Evolutionary conservation across 2,113 vertebrate genomes (phyloP).

Genomic region (Grammomys surdaster): DNA sequence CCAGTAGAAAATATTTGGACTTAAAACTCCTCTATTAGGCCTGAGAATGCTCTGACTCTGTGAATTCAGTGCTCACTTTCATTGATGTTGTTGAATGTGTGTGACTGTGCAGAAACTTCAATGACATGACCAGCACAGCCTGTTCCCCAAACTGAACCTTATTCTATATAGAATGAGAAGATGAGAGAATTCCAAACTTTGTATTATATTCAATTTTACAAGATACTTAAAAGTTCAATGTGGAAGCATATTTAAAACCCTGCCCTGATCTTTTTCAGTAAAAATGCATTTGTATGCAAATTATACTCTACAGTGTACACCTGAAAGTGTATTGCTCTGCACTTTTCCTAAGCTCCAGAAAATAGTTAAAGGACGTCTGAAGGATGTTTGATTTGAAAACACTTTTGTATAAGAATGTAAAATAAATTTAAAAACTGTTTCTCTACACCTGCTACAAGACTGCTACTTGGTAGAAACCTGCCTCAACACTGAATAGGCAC

Average conservation of each 20-base stretch:
- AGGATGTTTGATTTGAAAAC: slow-evolving; percentile 82
- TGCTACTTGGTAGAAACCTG: slow-evolving; percentile 51
- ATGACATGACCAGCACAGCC: neutral
- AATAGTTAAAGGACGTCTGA: slow-evolving; percentile 81
- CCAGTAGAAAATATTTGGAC: slow-evolving; percentile 25
- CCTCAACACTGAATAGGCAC: slow-evolving; percentile 34
- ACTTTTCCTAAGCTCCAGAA: slow-evolving; percentile 78
- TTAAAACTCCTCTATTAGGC: slow-evolving; percentile 56
- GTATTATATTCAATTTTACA: slow-evolving; percentile 71
- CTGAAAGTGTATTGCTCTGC: slow-evolving; percentile 81
- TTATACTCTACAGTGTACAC: slow-evolving; percentile 78
- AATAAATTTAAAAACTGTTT: slow-evolving; percentile 79
- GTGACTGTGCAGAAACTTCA: neutral
- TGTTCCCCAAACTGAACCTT: neutral
- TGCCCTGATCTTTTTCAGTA: slow-evolving; percentile 80
- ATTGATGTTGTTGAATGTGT: slow-evolving; percentile 46
- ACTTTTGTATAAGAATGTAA: slow-evolving; percentile 79
- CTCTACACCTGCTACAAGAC: slow-evolving; percentile 49
- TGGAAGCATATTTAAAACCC: slow-evolving; percentile 80
- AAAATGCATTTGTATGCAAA: slow-evolving; percentile 85
- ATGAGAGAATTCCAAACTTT: slow-evolving; percentile 67
- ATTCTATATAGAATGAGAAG: neutral
- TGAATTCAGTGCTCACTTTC: slow-evolving; percentile 21
- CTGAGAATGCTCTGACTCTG: neutral
- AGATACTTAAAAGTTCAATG: slow-evolving; percentile 69